Base-by-base conservation (phyloP, 1,140 invertebrate species). In the Cyphomyrmex costatus region DNA sequence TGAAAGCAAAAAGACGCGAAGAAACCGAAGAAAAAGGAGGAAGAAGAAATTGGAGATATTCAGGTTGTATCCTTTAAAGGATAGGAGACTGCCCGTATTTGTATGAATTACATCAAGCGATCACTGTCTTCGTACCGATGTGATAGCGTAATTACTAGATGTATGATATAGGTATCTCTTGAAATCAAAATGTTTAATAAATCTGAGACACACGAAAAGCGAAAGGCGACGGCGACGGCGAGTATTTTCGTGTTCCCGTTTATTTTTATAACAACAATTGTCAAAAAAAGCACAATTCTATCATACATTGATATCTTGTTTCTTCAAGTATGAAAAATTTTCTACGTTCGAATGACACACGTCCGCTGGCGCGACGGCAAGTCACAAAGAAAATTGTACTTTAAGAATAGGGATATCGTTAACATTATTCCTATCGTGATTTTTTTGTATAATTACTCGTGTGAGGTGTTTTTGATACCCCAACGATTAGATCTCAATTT, bases 81-180 rank as follows among this genome's bases (percentile, higher is more conserved):
- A 87, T 49, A 85, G 27, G 58, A 58, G 61, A 16, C 21, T 66
- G 27, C 61, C 85, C 68, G 58, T 76, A 51, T 87, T 90, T 53
- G 79, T 63, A 85, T 80, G 36, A 56, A 53, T 46, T 61, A 61
- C 24, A 82, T 82, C 66, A 58, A 79, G 51, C 66, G 30, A 42
- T 73, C 66, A 73, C 78, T 82, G 78, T 82, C 78, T 82, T 82
- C 51, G 65, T 51, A 65, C 65, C 66, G 8, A 73, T 82, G 65
- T 71, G 66, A 82, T 82, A 82, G 79, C 21, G 53, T 82, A 46
- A 82, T 82, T 82, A 58, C 6, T 82, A 82, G 36, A 12, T 73
- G 53, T 82, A 82, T 12, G 36, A 60, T 73, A 58, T 82, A 30
- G 30, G 30, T 30, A 33, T 60, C 53, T 73, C 79, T 73, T 46